Evolutionary conservation across 2,797 vertebrate species (phyloP).

Genomic region (Helarctos malayanus): DNA sequence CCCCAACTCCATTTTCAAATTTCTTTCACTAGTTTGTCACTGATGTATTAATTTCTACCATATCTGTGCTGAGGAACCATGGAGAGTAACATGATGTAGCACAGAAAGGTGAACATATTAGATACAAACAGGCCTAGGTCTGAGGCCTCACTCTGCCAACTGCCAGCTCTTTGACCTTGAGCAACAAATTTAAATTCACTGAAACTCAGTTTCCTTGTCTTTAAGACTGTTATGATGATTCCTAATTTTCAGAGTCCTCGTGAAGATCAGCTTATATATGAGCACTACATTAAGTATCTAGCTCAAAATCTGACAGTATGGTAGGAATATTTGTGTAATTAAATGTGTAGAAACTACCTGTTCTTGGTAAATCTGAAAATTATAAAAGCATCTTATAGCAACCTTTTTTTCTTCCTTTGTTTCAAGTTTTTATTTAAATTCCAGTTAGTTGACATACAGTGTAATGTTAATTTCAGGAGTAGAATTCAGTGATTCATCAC

Average conservation of each 20-base stretch:
- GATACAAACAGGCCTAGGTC: background rate
- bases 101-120: background rate
- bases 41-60: slow-evolving; percentile 14
- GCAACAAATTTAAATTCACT: background rate
- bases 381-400: background rate
- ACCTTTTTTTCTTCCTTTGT: background rate
- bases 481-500: background rate
- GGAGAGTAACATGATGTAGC: background rate
- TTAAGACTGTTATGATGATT: slow-evolving; percentile 13
- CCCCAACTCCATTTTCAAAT: background rate
- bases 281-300: slow-evolving; percentile 3
- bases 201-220: background rate
- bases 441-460: background rate
- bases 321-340: background rate
- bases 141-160: background rate
- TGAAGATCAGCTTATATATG: background rate
- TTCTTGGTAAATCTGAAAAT: slow-evolving; percentile 42
- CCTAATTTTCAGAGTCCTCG: background rate
- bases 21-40: background rate
- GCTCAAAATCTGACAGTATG: background rate
- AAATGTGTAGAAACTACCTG: background rate
- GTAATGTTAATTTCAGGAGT: background rate
- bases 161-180: slow-evolving; percentile 25
- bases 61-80: background rate
- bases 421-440: background rate